Evolutionary conservation across 2,797 vertebrate genomes (phyloP), one percentile per base, ranked within the genome.

Genomic region (Chrosomus eos): DNA sequence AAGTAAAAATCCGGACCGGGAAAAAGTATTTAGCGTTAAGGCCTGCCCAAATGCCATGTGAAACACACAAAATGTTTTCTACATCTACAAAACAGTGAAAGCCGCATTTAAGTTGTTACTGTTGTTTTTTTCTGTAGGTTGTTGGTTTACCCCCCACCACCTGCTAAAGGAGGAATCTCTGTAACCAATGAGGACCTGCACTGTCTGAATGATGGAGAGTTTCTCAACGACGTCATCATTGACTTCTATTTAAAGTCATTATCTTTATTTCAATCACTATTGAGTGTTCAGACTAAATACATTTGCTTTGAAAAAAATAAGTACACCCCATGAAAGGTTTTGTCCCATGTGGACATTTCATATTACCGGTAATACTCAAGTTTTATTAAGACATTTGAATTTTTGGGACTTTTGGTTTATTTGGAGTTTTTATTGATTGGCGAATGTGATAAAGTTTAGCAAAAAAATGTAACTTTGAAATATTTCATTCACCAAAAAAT

Each of bases 201-300:
- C 94, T 99, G 98, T 93, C 96, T 99, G 90, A 98, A 95, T 78
- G 97, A 99, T 84, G 98, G 98, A 88, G 98, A 99, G 85, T 99
- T 99, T 94, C 96, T 99, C 55, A 99, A 99, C 80, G 98, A 99
- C 84, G 98, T 99, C 88, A 99, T 99, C 92, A 97, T 99, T 91
- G 98, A 99, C 95, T 99, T 99, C 94, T 99, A 99, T 96, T 97
- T 99, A 93, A 99, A 99, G 98, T 99, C 90, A 97, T 97, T 94
- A 51, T 76, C 74, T 53, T 68, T 68, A 28, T 58, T 70, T 78
- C 33, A 11, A 0, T 68, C 72, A 19, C 1, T 53, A 28, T 66
- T 80, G 21, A 51, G 3, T 48, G 40, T 38, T 48, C 67, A 85
- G 26, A 67, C 5, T 8, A 51, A 67, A 67, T 66, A n/a, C 26